Conservation (phyloP, 2,113 vertebrate species). For the Nannospalax galili region DNA sequence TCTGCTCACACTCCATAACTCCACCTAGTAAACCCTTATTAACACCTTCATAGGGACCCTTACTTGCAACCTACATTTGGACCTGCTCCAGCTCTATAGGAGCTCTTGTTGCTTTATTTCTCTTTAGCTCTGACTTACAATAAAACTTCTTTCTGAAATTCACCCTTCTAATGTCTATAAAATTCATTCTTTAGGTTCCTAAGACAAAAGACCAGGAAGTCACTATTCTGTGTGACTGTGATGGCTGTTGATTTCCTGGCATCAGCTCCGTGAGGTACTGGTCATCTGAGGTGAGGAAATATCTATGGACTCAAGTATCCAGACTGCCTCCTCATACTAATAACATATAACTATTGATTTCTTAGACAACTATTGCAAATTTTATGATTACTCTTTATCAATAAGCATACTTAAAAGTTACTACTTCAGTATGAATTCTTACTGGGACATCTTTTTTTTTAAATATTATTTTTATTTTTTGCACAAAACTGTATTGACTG, state of each 20-base stretch:
- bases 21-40: not conserved
- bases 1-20: accelerated
- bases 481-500: too few relatives aligned
- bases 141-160: not conserved
- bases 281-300: not conserved
- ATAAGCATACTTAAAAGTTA: too few relatives aligned
- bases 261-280: not conserved
- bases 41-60: not conserved
- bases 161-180: not conserved
- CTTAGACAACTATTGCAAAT: too few relatives aligned
- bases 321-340: too few relatives aligned
- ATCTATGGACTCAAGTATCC: too few relatives aligned
- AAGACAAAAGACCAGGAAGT: not conserved
- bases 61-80: not conserved
- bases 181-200: not conserved
- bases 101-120: not conserved
- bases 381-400: too few relatives aligned
- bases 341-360: not conserved
- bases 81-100: not conserved
- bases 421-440: not conserved
- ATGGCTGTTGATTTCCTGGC: not conserved
- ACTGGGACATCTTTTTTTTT: not conserved
- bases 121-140: too few relatives aligned
- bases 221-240: not conserved
- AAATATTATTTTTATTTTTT: too few relatives aligned